phyloP scores from a whole-genome alignment of 2,797 vertebrate genomes.

The Dicrostonyx torquatus region DNA sequence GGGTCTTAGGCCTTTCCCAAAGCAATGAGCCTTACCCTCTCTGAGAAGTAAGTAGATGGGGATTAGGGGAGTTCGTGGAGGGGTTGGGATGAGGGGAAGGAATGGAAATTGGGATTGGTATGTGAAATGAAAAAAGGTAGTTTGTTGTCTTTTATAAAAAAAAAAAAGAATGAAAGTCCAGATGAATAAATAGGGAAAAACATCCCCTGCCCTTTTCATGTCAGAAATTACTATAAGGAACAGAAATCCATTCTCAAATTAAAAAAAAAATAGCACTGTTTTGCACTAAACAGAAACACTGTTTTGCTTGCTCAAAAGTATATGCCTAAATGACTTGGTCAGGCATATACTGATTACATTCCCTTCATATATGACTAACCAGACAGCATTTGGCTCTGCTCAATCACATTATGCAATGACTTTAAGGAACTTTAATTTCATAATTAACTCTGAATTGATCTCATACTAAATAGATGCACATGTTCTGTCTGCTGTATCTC shows the following conservation, averaged over 20 bases:
- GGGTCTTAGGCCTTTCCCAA: no score
- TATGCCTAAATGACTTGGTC: background rate
- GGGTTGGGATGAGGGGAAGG: no score
- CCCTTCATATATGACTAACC: background rate
- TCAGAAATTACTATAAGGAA: background rate
- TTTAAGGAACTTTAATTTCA: constrained; percentile 33
- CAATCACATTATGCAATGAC: background rate
- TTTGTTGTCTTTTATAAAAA: no score
- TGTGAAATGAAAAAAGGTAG: no score
- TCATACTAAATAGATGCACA: background rate
- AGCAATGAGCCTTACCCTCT: no score
- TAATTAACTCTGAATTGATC: background rate
- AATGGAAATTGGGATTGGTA: no score
- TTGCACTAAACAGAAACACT: background rate
- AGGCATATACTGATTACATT: background rate
- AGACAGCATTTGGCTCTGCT: background rate
- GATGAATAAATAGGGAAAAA: background rate
- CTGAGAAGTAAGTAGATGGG: no score
- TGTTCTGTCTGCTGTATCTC: background rate
- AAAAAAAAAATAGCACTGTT: background rate
- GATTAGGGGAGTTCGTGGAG: no score
- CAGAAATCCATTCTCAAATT: background rate
- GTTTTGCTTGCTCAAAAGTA: background rate
- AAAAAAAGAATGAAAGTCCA: background rate
- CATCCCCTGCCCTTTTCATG: background rate